These are phyloP conservation scores for Lophura nycthemera DNA, from an alignment of 2,113 vertebrate species.

Conservation along the genomic window DNA sequence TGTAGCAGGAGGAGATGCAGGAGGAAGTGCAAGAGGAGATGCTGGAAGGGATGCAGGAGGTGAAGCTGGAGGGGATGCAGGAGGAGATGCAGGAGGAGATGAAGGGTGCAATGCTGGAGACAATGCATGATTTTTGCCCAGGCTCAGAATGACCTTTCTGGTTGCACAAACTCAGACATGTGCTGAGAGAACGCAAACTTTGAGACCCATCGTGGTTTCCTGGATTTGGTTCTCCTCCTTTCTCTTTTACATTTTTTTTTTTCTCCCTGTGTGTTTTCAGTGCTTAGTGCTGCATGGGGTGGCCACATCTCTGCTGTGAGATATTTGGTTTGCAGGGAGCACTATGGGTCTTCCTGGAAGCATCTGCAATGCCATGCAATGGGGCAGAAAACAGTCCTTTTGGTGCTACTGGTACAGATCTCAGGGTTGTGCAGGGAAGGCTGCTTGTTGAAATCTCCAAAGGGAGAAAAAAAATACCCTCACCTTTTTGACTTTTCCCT, in stretches of 20 bases:
- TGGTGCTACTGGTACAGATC: neutral
- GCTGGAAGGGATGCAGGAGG: no score
- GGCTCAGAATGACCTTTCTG: neutral
- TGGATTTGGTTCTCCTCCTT: neutral
- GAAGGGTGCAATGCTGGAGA: no score
- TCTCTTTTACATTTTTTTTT: no score
- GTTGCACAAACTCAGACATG: accelerated
- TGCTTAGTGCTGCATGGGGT: neutral
- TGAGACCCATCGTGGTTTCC: accelerated
- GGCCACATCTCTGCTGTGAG: neutral
- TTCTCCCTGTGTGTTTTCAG: neutral
- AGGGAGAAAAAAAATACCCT: neutral
- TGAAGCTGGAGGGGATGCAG: no score
- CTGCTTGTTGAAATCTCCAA: no score
- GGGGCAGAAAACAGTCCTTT: neutral
- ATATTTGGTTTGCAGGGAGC: neutral
- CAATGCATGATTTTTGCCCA: neutral
- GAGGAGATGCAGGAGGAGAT: no score
- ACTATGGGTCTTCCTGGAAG: neutral
- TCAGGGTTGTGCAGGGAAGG: neutral
- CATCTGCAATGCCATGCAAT: neutral
- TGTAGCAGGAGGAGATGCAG: no score
- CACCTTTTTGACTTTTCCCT: neutral
- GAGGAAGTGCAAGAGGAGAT: no score
- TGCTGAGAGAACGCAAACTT: neutral